Percentiles rank a stretch among this genome's conserved stretches.
phyloP scores from a whole-genome alignment of 2,888 invertebrate species.

The Carcina quercana region DNA sequence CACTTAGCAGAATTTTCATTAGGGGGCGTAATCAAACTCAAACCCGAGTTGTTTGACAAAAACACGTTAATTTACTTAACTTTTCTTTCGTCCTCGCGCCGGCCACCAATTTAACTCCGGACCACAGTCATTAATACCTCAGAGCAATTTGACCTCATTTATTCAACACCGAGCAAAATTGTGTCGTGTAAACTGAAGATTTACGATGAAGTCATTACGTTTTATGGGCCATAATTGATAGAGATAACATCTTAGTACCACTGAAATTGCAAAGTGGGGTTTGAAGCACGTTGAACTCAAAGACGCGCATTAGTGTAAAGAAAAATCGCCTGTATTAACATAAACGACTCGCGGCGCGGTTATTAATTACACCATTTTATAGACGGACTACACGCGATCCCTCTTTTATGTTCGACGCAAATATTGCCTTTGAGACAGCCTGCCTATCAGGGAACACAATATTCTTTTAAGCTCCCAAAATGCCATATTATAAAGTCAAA shows the following conservation, averaged over 20 bases:
- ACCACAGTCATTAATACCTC: conserved; percentile 49
- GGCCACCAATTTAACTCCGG: conserved; percentile 22
- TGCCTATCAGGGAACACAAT: too few relatives aligned
- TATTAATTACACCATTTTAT: conserved; percentile 66
- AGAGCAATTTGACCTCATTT: conserved; percentile 59
- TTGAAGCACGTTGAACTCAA: conserved; percentile 55
- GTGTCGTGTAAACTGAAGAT: conserved; percentile 67
- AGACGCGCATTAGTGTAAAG: conserved; percentile 60
- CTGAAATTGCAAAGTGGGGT: conserved; percentile 67
- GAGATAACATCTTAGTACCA: conserved; percentile 62
- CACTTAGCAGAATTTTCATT: too few relatives aligned
- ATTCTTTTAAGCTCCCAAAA: too few relatives aligned
- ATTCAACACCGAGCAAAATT: conserved; percentile 65
- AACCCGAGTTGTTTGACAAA: neutral
- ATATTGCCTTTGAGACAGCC: conserved; percentile 39
- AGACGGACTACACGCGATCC: conserved; percentile 46
- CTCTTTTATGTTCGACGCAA: conserved; percentile 37
- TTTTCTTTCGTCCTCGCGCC: conserved; percentile 4
- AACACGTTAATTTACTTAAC: conserved; percentile 5
- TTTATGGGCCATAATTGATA: conserved; percentile 72
- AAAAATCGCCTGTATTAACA: conserved; percentile 58
- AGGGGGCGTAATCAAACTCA: neutral
- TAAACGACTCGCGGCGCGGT: conserved; percentile 58
- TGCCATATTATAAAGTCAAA: too few relatives aligned
- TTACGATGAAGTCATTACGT: conserved; percentile 72